These are phyloP conservation scores for Cinclus mexicanus DNA, from an alignment of 2,113 vertebrate genomes.

Conservation along the genomic window DNA sequence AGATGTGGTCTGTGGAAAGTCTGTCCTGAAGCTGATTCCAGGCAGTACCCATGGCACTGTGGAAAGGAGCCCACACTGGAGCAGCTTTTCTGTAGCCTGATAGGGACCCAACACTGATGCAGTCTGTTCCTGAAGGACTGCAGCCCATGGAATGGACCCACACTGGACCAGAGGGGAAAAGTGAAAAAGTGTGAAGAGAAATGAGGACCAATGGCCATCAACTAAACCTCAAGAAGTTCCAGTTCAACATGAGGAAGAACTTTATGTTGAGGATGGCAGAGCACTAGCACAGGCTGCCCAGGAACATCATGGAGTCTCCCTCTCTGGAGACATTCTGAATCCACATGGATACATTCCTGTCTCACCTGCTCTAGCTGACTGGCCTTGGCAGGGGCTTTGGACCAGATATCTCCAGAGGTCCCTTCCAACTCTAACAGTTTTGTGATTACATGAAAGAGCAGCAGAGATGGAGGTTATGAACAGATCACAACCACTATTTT, in stretches of 20 bases:
- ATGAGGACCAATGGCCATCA: not conserved
- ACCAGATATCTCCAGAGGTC: not conserved
- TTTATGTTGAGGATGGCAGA: not conserved
- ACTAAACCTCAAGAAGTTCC: not conserved
- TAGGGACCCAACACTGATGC: fast-evolving
- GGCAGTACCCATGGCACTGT: no score
- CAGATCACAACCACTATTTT: not conserved
- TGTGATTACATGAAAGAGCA: not conserved
- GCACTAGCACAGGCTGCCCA: not conserved
- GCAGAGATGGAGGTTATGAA: not conserved
- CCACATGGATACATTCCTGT: not conserved
- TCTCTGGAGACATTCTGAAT: not conserved
- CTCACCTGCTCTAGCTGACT: not conserved
- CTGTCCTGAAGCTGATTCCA: not conserved
- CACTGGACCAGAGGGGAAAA: not conserved
- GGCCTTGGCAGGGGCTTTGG: not conserved
- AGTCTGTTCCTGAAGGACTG: not conserved
- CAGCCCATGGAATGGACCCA: not conserved
- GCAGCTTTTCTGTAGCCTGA: not conserved
- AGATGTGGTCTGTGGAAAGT: not conserved
- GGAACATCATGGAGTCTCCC: not conserved
- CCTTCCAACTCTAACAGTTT: not conserved
- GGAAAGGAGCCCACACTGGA: fast-evolving
- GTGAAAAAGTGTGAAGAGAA: not conserved
- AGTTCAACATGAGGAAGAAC: not conserved